phyloP scores from a whole-genome alignment of 2,113 vertebrate genomes.

The Ammodytes marinus region DNA sequence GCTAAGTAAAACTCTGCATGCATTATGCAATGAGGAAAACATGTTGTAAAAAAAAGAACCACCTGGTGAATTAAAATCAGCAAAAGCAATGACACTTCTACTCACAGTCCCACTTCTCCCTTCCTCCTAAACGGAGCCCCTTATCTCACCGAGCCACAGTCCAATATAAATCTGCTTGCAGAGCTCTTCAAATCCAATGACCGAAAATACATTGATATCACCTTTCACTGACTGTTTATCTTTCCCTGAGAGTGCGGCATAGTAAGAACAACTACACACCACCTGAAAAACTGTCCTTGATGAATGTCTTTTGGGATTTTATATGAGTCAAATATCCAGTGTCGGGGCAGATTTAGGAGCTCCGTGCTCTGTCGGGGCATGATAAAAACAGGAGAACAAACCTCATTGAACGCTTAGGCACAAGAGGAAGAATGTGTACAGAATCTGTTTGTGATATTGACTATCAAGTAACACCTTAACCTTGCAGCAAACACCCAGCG shows the following conservation, averaged over 20 bases:
- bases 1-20: neutral
- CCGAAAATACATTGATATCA: constrained; percentile 45
- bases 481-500: neutral
- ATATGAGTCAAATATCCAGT: constrained; percentile 27
- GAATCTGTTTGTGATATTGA: constrained; percentile 15
- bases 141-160: constrained; percentile 51
- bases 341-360: constrained; percentile 24
- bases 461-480: constrained; percentile 7
- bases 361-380: constrained; percentile 10
- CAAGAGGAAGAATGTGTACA: constrained; percentile 28
- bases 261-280: constrained; percentile 40
- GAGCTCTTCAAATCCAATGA: constrained; percentile 36
- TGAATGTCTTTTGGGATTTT: constrained; percentile 49
- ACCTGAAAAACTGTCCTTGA: constrained; percentile 50
- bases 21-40: constrained; percentile 16
- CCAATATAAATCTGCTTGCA: constrained; percentile 54
- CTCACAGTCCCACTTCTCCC: constrained; percentile 25
- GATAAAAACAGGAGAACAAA: constrained; percentile 30
- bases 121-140: constrained; percentile 33
- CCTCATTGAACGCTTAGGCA: constrained; percentile 1
- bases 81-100: constrained; percentile 43
- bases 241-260: constrained; percentile 14
- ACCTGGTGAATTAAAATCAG: constrained; percentile 27
- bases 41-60: constrained; percentile 18
- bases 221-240: constrained; percentile 53